Evolutionary conservation across 2,113 vertebrate genomes (phyloP).

Genomic region (Riparia riparia): DNA sequence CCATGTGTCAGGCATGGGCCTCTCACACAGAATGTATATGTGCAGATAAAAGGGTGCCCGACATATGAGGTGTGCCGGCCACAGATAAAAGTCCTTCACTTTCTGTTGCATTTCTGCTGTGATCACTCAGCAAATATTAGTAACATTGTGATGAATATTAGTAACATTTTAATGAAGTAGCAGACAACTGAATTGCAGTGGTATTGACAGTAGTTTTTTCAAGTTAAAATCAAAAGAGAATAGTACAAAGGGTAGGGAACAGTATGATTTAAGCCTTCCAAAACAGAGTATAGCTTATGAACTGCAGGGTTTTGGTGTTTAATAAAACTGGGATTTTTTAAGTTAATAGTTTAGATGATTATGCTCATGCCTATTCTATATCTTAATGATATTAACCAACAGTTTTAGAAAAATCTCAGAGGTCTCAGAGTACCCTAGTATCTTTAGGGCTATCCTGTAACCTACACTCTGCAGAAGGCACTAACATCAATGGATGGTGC

Average conservation of each 20-base stretch:
- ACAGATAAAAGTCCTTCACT: neutral
- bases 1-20: neutral
- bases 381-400: neutral
- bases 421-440: neutral
- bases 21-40: neutral
- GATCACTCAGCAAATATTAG: conserved; percentile 33
- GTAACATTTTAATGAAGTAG: neutral
- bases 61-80: neutral
- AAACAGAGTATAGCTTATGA: neutral
- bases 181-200: neutral
- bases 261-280: neutral
- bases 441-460: neutral
- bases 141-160: neutral
- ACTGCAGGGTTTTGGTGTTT: neutral
- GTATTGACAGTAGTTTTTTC: neutral
- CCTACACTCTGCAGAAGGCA: neutral
- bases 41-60: conserved; percentile 10
- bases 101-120: neutral
- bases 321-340: neutral
- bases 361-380: neutral
- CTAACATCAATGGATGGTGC: neutral
- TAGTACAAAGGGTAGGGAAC: neutral
- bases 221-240: neutral
- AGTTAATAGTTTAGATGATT: neutral
- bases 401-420: neutral